A percentile compares a stretch with the other conserved stretches of the same genome.
These are phyloP conservation scores for Paracentrotus lividus DNA, from an alignment of 53 echinoderm and acorn worm genomes.

Conservation along the genomic window DNA sequence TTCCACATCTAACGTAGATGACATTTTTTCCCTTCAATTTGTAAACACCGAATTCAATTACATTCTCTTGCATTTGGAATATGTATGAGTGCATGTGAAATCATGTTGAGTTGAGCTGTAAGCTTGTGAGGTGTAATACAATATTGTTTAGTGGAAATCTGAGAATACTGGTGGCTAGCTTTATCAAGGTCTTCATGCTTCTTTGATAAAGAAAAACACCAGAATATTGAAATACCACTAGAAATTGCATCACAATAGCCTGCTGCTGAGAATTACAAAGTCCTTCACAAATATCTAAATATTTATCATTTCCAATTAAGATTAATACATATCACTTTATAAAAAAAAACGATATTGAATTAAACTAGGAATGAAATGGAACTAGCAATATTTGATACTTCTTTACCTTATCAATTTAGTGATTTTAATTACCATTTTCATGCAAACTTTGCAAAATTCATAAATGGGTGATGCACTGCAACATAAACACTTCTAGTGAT, in stretches of 20 bases:
- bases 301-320: too few species aligned
- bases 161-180: neutral
- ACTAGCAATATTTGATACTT: too few species aligned
- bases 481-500: too few species aligned
- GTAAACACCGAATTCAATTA: neutral
- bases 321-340: neutral
- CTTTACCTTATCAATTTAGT: too few species aligned
- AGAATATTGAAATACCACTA: neutral
- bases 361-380: too few species aligned
- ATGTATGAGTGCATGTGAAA: neutral
- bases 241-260: neutral
- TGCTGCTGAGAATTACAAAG: neutral
- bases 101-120: neutral
- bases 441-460: too few species aligned
- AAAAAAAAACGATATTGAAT: too few species aligned
- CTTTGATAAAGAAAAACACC: neutral
- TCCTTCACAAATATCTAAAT: neutral
- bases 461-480: too few species aligned
- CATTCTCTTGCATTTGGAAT: neutral
- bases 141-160: neutral
- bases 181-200: neutral
- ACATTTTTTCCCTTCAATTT: neutral
- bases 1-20: neutral
- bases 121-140: conserved; percentile 26
- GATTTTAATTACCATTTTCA: too few species aligned